Percentiles rank a stretch among this genome's conserved stretches.
Conservation (phyloP, 2,113 vertebrate genomes). For the Bos indicus region DNA sequence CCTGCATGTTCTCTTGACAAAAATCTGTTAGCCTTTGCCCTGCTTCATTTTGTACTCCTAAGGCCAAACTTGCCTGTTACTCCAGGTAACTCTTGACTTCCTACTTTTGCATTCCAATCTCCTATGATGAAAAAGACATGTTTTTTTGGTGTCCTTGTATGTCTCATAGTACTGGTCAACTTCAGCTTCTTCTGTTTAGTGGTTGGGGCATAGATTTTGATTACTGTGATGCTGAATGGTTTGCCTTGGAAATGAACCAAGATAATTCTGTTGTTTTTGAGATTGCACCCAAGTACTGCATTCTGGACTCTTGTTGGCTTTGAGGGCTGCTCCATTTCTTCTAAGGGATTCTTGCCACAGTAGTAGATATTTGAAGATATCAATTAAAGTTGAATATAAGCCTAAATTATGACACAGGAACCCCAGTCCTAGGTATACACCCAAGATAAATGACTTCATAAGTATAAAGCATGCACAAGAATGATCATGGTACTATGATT, state of each 20-base stretch:
- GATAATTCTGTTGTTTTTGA: background rate
- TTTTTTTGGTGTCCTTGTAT: background rate
- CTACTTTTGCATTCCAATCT: background rate
- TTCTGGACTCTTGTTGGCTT: background rate
- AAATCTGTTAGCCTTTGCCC: background rate
- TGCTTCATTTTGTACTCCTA: background rate
- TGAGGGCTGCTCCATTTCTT: background rate
- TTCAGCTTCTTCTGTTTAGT: background rate
- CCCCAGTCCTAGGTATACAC: background rate
- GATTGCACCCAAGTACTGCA: background rate
- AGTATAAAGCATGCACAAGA: background rate
- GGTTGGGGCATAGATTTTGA: background rate
- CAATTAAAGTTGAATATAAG: background rate
- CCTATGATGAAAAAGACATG: background rate
- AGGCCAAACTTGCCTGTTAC: background rate
- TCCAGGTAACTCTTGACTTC: background rate
- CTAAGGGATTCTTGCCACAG: background rate
- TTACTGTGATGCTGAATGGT: background rate
- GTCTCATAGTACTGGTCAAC: background rate
- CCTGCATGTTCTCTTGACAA: background rate
- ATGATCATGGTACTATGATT: background rate
- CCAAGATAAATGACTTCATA: background rate
- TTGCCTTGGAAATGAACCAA: background rate
- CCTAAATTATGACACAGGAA: background rate
- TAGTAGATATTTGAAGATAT: background rate